Percentiles rank a stretch among this genome's conserved stretches.
phyloP scores from a whole-genome alignment of 2,113 vertebrate species.

The Microcebus tavaratra region DNA sequence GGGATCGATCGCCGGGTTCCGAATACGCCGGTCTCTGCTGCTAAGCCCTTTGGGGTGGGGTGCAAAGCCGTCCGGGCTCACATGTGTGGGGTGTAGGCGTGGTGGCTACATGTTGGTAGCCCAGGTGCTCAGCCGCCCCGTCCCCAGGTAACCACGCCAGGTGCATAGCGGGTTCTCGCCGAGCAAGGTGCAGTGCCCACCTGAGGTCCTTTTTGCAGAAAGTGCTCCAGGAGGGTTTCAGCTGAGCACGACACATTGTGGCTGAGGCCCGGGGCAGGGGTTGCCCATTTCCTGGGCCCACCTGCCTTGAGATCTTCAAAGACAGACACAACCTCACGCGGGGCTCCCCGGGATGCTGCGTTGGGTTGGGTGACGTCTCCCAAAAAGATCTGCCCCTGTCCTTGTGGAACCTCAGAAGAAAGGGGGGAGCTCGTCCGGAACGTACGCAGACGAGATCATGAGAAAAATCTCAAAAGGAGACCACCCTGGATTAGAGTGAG shows the following conservation, averaged over 20 bases:
- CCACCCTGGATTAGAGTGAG: rapidly evolving
- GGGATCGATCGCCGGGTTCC: slow-evolving; percentile 2
- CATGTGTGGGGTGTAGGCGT: too few species aligned
- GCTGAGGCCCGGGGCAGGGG: not conserved
- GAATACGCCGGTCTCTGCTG: slow-evolving; percentile 56
- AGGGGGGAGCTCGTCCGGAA: rapidly evolving
- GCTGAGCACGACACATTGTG: rapidly evolving
- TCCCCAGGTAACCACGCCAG: not conserved
- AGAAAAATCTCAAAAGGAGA: not conserved
- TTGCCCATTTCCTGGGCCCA: not conserved
- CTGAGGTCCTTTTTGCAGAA: not conserved
- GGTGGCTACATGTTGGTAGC: too few species aligned
- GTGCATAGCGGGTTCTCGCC: rapidly evolving
- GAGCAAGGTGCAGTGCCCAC: not conserved
- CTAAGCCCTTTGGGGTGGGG: not conserved
- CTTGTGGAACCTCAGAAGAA: not conserved
- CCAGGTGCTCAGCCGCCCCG: rapidly evolving
- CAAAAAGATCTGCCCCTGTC: rapidly evolving
- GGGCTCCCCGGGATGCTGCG: rapidly evolving
- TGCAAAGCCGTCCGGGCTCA: too few species aligned
- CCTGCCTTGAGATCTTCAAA: not conserved
- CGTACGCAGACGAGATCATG: too few species aligned
- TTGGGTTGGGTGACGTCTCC: too few species aligned
- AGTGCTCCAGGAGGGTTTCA: too few species aligned
- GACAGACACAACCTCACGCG: rapidly evolving